phyloP scores from a whole-genome alignment of 2,113 vertebrate genomes.

The Acanthisitta chloris region DNA sequence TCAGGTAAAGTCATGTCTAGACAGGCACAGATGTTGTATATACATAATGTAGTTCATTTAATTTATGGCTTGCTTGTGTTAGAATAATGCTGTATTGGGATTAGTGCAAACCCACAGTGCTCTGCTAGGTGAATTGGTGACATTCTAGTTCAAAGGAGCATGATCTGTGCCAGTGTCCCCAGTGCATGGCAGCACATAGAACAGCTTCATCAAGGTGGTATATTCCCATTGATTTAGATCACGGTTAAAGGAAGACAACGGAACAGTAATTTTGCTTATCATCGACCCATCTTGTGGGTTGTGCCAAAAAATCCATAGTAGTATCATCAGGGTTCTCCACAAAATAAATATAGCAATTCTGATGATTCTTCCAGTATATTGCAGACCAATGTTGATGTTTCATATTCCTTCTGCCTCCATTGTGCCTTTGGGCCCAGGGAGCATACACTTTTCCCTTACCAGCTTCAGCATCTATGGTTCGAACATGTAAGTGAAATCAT shows the following conservation, averaged over 20 bases:
- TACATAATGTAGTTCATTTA: slow-evolving; percentile 16
- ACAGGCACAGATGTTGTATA: slow-evolving; percentile 47
- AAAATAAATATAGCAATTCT: neutral
- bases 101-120: neutral
- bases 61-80: slow-evolving; percentile 19
- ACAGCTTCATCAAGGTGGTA: neutral
- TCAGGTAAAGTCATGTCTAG: slow-evolving; percentile 53
- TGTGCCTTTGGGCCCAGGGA: neutral
- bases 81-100: neutral
- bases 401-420: neutral
- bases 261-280: neutral
- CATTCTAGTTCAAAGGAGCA: neutral
- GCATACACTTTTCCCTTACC: neutral
- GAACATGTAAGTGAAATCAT: neutral
- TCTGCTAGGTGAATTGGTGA: slow-evolving; percentile 10
- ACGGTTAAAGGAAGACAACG: neutral
- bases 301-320: neutral
- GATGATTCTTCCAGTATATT: neutral
- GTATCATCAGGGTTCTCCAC: neutral
- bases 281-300: neutral
- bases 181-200: neutral
- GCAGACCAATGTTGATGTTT: neutral
- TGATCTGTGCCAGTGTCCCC: neutral
- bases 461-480: neutral
- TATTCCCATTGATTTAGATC: neutral